Evolutionary conservation across 2,797 vertebrate species (phyloP).

Genomic region (Acanthurus lineatus): DNA sequence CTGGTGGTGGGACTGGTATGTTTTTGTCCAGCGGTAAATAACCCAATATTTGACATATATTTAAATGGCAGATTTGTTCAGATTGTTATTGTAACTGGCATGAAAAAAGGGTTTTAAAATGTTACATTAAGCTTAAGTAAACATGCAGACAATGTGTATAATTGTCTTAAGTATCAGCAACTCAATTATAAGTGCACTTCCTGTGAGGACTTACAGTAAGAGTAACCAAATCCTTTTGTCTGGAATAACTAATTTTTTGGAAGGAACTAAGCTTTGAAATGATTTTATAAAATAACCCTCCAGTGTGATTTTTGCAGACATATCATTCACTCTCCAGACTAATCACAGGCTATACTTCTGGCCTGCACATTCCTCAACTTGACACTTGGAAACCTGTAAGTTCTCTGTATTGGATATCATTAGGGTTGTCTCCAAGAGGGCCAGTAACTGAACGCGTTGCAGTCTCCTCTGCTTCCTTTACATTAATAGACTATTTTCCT

Average conservation of each 20-base stretch:
- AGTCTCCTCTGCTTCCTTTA: not conserved
- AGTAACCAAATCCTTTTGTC: constrained; percentile 12
- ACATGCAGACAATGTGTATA: not conserved
- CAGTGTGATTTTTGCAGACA: constrained; percentile 38
- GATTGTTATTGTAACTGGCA: constrained; percentile 11
- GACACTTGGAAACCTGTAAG: constrained; percentile 54
- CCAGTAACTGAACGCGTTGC: constrained; percentile 26
- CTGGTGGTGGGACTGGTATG: constrained; percentile 16
- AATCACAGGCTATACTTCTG: constrained; percentile 44
- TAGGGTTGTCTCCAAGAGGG: constrained; percentile 46
- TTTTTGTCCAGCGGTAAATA: constrained; percentile 34
- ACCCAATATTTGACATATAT: constrained; percentile 32
- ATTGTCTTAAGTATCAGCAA: not conserved
- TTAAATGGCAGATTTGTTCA: constrained; percentile 21
- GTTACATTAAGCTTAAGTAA: constrained; percentile 18
- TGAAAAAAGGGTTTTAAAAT: not conserved
- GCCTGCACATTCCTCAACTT: constrained; percentile 54
- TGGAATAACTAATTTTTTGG: constrained; percentile 19
- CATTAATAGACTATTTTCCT: constrained; percentile 6
- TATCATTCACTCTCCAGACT: constrained; percentile 53
- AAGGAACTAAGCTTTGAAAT: constrained; percentile 29
- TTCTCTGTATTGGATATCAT: constrained; percentile 54
- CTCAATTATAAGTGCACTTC: constrained; percentile 2
- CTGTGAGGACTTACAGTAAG: constrained; percentile 1
- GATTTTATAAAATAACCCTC: constrained; percentile 42